phyloP scores from a whole-genome alignment of 2,888 invertebrate species.

The Macrophya alboannulata region DNA sequence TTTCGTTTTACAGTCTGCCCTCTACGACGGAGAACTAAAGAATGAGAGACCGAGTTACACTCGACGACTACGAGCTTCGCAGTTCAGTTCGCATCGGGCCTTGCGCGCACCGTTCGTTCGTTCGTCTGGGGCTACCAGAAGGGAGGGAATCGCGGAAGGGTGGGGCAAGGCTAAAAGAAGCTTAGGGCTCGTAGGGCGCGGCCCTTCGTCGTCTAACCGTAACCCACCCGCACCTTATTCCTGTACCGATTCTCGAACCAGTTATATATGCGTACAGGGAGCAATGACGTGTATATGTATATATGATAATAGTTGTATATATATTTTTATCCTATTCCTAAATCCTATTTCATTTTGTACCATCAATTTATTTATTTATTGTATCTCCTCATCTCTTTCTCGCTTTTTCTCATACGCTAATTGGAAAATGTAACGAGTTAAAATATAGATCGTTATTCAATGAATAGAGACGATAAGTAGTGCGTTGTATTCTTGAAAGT shows the following conservation, averaged over 20 bases:
- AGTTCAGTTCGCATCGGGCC: conserved; percentile 4
- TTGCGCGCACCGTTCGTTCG: conserved; percentile 13
- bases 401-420: no score
- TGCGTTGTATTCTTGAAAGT: neutral
- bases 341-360: neutral
- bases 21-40: conserved; percentile 46
- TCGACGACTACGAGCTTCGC: neutral
- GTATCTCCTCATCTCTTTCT: neutral
- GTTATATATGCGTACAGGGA: neutral
- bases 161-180: neutral
- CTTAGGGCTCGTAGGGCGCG: conserved; percentile 36
- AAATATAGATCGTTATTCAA: neutral
- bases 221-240: conserved; percentile 36
- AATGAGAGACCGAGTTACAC: conserved; percentile 43
- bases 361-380: neutral
- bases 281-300: no score
- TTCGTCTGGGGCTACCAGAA: conserved; percentile 6
- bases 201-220: conserved; percentile 44
- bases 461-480: neutral
- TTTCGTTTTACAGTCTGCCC: neutral
- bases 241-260: neutral
- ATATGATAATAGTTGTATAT: no score
- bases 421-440: neutral
- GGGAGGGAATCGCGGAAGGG: conserved; percentile 13
- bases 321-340: no score